These are phyloP conservation scores for Heteractis magnifica DNA, from an alignment of 92 coral and sea anemone genomes.

Conservation along the genomic window DNA sequence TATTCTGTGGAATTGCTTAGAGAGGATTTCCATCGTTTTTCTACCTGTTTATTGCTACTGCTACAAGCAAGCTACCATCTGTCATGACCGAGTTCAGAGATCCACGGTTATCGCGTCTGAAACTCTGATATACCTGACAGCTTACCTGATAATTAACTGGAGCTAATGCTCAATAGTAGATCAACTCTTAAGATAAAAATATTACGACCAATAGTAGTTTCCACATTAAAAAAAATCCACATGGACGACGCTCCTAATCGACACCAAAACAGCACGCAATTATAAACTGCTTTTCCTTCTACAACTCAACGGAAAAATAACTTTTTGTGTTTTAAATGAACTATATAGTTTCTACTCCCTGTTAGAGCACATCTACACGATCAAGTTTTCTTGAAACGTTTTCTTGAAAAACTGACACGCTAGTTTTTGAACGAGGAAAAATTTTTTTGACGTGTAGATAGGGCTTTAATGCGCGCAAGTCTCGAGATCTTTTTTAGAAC, in stretches of 20 bases:
- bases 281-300: background rate
- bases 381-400: too few relatives aligned
- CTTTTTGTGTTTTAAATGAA: background rate
- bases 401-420: too few relatives aligned
- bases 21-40: too few relatives aligned
- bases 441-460: too few relatives aligned
- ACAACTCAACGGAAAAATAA: background rate
- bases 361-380: too few relatives aligned
- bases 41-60: too few relatives aligned
- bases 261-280: background rate
- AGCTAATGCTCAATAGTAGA: background rate
- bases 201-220: background rate
- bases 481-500: too few relatives aligned
- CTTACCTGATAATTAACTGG: background rate
- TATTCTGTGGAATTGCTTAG: too few relatives aligned
- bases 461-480: too few relatives aligned
- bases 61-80: background rate
- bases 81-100: background rate
- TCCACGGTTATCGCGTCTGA: background rate
- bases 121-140: background rate
- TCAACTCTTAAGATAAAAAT: background rate
- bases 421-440: too few relatives aligned
- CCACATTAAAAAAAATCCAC: background rate
- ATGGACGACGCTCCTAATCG: background rate
- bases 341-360: too few relatives aligned